Evolutionary conservation across 2,888 invertebrate genomes (phyloP).

Genomic region (Villa cingulata): DNA sequence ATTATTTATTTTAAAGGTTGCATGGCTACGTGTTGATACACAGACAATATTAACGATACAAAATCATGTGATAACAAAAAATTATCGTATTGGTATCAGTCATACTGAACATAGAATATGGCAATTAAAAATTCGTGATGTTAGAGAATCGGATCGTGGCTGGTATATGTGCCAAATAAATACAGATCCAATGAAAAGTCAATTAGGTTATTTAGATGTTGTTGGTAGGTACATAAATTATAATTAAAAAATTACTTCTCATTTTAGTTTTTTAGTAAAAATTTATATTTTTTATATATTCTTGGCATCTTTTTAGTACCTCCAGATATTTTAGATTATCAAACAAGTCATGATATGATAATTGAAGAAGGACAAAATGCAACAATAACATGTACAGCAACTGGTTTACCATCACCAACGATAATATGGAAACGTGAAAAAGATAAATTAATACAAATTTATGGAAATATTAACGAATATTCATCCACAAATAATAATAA

Average conservation of each 20-base stretch:
- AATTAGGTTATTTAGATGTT: slow-evolving; percentile 73
- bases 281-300: too few relatives aligned
- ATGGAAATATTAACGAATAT: too few relatives aligned
- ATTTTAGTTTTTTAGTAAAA: too few relatives aligned
- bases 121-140: slow-evolving; percentile 75
- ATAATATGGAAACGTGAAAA: slow-evolving; percentile 81
- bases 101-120: slow-evolving; percentile 76
- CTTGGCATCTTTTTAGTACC: slow-evolving; percentile 59
- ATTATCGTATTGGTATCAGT: slow-evolving; percentile 70
- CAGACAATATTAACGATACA: slow-evolving; percentile 85
- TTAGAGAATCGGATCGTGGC: slow-evolving; percentile 66
- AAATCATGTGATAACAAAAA: slow-evolving; percentile 79
- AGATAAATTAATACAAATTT: slow-evolving; percentile 43
- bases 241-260: too few relatives aligned
- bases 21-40: slow-evolving; percentile 80
- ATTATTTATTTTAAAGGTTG: slow-evolving; percentile 56
- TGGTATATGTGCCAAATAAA: slow-evolving; percentile 93
- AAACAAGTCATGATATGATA: slow-evolving; percentile 74
- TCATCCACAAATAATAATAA: too few relatives aligned
- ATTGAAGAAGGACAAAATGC: slow-evolving; percentile 78
- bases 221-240: slow-evolving; percentile 66
- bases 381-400: slow-evolving; percentile 72
- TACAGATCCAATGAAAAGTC: slow-evolving; percentile 86
- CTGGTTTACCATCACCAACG: slow-evolving; percentile 70
- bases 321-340: slow-evolving; percentile 74